These are phyloP conservation scores for Encarsia formosa DNA, from an alignment of 2,888 invertebrate genomes.

Conservation along the genomic window DNA sequence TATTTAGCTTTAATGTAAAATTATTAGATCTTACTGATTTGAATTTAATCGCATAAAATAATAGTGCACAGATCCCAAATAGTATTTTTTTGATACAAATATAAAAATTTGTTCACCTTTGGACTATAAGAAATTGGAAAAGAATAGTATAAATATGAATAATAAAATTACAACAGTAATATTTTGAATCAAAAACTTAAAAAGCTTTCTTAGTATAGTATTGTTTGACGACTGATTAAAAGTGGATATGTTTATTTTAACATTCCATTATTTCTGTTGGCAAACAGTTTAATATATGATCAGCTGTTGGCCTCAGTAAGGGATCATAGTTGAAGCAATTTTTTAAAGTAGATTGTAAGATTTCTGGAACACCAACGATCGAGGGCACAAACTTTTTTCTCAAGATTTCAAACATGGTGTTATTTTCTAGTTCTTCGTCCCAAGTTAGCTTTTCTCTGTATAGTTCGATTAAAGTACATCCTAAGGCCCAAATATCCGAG, in stretches of 20 bases:
- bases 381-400: neutral
- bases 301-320: neutral
- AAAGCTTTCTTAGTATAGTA: too few species aligned
- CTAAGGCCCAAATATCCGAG: neutral
- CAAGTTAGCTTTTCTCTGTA: neutral
- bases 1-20: too few species aligned
- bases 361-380: neutral
- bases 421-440: neutral
- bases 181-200: too few species aligned
- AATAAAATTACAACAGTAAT: too few species aligned
- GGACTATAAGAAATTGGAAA: too few species aligned
- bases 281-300: neutral
- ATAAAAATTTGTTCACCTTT: too few species aligned
- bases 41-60: too few species aligned
- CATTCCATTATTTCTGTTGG: neutral
- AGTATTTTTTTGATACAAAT: too few species aligned
- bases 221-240: too few species aligned
- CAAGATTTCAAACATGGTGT: neutral
- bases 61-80: too few species aligned
- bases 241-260: neutral
- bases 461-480: neutral
- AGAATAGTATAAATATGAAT: too few species aligned
- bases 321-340: neutral
- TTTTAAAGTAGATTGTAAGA: neutral
- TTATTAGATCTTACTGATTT: too few species aligned